Conservation (phyloP, 1,140 invertebrate genomes). For the Spodoptera litura region DNA sequence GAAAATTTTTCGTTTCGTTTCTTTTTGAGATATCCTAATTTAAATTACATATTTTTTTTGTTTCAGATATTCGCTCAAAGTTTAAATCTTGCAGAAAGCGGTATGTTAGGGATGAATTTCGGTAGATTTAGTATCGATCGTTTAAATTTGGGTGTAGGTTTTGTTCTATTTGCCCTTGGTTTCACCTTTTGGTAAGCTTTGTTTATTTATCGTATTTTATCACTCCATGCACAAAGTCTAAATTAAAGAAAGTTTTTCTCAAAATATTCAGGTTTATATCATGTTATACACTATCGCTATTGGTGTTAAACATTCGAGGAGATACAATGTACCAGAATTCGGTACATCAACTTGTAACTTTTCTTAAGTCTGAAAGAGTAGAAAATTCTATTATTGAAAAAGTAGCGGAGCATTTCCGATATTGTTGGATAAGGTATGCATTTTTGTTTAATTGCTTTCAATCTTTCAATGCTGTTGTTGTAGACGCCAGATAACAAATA, state of each 20-base stretch:
- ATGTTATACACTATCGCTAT: conserved; percentile 65
- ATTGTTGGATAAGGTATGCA: conserved; percentile 75
- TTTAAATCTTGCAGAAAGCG: conserved; percentile 68
- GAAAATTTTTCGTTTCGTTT: too few relatives aligned
- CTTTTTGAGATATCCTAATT: too few relatives aligned
- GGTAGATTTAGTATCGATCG: conserved; percentile 65
- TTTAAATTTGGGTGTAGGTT: conserved; percentile 55
- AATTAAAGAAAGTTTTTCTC: neutral
- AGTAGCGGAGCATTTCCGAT: conserved; percentile 68
- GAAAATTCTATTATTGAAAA: conserved; percentile 62
- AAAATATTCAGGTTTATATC: conserved; percentile 62
- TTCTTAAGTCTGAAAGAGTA: conserved; percentile 70
- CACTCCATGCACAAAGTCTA: neutral
- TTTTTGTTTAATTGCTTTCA: neutral
- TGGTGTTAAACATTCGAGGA: conserved; percentile 64
- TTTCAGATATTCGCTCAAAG: conserved; percentile 72
- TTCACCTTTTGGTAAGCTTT: conserved; percentile 66
- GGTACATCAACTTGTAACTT: conserved; percentile 66
- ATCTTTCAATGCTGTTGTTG: neutral
- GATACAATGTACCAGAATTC: conserved; percentile 73
- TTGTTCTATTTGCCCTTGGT: conserved; percentile 57
- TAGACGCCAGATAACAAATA: neutral
- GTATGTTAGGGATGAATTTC: conserved; percentile 66
- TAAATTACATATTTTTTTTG: neutral
- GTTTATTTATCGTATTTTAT: neutral